Evolutionary conservation across 2,113 vertebrate species (phyloP).

Genomic region (Galbula dea): DNA sequence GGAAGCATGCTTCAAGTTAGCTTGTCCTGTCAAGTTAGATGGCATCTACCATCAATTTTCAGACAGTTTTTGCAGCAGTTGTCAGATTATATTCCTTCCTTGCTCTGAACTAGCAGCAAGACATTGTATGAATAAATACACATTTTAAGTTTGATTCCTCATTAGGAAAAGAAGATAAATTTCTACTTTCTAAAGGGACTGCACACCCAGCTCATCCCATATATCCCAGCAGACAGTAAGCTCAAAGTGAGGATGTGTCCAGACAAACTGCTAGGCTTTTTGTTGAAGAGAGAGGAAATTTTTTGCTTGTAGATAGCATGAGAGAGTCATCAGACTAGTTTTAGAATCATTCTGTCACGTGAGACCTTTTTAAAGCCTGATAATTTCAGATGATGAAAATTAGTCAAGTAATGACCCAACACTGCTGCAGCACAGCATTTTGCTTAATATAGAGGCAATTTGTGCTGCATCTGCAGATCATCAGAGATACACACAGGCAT

Average conservation of each 20-base stretch:
- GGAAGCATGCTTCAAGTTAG: neutral
- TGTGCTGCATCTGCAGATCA: slow-evolving; percentile 2
- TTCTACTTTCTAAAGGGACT: neutral
- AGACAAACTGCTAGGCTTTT: neutral
- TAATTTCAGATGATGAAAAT: slow-evolving; percentile 44
- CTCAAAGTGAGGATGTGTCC: neutral
- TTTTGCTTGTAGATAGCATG: neutral
- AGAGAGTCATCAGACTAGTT: neutral
- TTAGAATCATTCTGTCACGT: neutral
- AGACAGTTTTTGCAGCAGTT: neutral
- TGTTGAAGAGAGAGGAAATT: neutral
- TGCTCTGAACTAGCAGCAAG: neutral
- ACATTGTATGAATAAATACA: neutral
- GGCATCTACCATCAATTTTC: neutral
- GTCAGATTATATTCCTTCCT: neutral
- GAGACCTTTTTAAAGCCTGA: neutral
- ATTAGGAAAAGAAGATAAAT: neutral
- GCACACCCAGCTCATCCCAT: neutral
- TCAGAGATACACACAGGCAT: neutral
- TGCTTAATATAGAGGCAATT: slow-evolving; percentile 32
- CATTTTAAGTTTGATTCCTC: neutral
- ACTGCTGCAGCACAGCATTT: neutral
- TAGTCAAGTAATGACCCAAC: neutral
- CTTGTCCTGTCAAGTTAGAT: neutral
- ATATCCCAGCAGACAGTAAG: neutral